Conservation (phyloP, 2,113 vertebrate species). For the Scomber japonicus region DNA sequence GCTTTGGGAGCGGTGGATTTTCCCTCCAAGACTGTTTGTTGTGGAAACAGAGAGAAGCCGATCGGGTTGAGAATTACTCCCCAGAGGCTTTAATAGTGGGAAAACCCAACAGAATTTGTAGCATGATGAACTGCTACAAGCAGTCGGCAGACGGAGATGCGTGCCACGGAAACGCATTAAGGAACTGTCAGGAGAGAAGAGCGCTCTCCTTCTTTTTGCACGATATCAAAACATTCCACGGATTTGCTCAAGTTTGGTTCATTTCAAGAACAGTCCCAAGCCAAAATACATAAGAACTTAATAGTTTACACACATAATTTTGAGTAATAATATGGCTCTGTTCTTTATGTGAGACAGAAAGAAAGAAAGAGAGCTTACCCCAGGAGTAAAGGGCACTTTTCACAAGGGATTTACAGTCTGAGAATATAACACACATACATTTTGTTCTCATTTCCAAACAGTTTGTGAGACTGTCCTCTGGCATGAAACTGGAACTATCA, state of each 20-base stretch:
- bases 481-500: constrained; percentile 82
- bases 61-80: constrained; percentile 34
- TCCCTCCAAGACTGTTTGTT: constrained; percentile 64
- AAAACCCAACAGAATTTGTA: constrained; percentile 36
- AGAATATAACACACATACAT: constrained; percentile 48
- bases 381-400: constrained; percentile 81
- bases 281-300: constrained; percentile 38
- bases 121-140: constrained; percentile 39
- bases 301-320: constrained; percentile 1
- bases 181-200: constrained; percentile 50
- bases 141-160: constrained; percentile 39
- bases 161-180: constrained; percentile 45
- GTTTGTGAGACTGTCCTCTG: constrained; percentile 75
- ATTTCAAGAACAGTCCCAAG: constrained; percentile 39
- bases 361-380: constrained; percentile 34
- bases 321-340: constrained; percentile 50
- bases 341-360: constrained; percentile 39
- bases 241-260: constrained; percentile 42
- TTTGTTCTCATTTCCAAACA: constrained; percentile 59
- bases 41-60: constrained; percentile 59
- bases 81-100: constrained; percentile 43
- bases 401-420: constrained; percentile 74
- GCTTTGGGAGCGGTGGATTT: constrained; percentile 56
- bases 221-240: constrained; percentile 70
- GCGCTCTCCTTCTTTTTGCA: constrained; percentile 43